phyloP scores from a whole-genome alignment of 2,797 vertebrate species.

The Anguilla megastoma region DNA sequence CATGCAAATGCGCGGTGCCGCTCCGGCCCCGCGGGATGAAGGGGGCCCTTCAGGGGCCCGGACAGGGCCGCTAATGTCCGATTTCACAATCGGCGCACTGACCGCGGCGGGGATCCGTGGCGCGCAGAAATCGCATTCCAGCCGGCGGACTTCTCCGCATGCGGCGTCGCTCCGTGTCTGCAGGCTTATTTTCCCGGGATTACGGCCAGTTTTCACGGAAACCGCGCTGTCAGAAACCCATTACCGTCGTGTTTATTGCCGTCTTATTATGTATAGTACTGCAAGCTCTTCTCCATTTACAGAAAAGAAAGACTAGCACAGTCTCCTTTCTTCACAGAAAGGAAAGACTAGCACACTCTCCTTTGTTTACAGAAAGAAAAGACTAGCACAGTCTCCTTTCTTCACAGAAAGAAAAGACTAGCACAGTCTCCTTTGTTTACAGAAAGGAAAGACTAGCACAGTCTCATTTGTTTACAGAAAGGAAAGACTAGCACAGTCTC shows the following conservation, averaged over 20 bases:
- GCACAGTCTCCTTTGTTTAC: background rate
- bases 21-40: background rate
- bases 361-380: background rate
- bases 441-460: background rate
- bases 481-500: background rate
- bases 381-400: background rate
- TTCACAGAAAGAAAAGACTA: background rate
- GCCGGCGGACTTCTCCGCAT: background rate
- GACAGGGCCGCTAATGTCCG: slow-evolving; percentile 6
- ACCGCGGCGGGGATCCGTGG: background rate
- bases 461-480: background rate
- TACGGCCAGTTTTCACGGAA: background rate
- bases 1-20: background rate
- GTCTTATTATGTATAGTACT: background rate
- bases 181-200: background rate
- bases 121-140: background rate
- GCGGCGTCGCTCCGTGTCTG: background rate
- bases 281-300: background rate
- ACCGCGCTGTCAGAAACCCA: background rate
- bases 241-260: background rate
- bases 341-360: background rate
- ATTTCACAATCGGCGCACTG: background rate
- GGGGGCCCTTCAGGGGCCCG: background rate
- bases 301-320: background rate
- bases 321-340: background rate